phyloP scores from a whole-genome alignment of 1,140 invertebrate genomes.

The Forficula auricularia region DNA sequence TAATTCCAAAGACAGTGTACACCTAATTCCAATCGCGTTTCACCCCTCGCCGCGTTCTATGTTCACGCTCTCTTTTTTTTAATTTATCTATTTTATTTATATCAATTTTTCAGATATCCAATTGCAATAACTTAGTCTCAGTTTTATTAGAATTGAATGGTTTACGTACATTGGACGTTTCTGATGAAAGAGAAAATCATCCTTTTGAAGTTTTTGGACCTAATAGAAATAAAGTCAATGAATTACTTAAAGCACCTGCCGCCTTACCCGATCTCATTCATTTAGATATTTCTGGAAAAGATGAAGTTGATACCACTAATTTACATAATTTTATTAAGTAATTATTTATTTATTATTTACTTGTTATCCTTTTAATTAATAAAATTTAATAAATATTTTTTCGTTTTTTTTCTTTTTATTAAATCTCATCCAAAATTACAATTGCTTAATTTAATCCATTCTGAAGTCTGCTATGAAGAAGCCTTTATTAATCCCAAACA shows the following conservation, averaged over 20 bases:
- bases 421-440: conserved; percentile 28
- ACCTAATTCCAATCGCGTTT: no score
- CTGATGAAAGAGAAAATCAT: conserved; percentile 36
- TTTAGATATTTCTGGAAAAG: conserved; percentile 50
- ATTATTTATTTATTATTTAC: no score
- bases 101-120: conserved; percentile 9
- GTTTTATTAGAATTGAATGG: conserved; percentile 39
- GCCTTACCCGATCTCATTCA: conserved; percentile 41
- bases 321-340: conserved; percentile 31
- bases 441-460: conserved; percentile 45
- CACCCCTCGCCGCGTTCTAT: no score
- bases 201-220: conserved; percentile 28
- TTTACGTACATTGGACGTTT: conserved; percentile 45
- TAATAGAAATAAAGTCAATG: conserved; percentile 26
- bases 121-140: conserved; percentile 28
- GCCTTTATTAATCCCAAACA: conserved; percentile 33
- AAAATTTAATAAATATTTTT: no score
- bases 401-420: no score
- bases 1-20: no score
- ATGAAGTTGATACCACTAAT: conserved; percentile 33
- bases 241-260: conserved; percentile 29
- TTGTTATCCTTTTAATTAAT: no score
- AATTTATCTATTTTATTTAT: not conserved
- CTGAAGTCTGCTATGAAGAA: conserved; percentile 37
- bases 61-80: not conserved